A percentile compares a stretch with the other conserved stretches of the same genome.
phyloP scores from a whole-genome alignment of 1,140 invertebrate species.

The Drosophila subpulchrella region DNA sequence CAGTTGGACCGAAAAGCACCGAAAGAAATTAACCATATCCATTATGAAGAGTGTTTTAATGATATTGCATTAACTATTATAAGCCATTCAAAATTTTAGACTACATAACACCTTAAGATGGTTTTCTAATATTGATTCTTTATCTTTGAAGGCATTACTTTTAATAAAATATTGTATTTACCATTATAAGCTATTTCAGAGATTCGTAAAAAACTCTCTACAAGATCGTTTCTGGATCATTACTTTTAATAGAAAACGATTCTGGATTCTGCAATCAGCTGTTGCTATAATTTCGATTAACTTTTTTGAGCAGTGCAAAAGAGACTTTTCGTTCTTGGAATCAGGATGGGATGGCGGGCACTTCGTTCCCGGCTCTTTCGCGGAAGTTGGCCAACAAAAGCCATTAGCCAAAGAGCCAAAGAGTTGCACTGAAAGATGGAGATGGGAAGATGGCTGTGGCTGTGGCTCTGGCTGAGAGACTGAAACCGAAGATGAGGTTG shows the following conservation, averaged over 20 bases:
- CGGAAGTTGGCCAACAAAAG: conserved; percentile 75
- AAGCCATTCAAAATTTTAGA: no score
- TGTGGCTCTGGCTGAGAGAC: conserved; percentile 4
- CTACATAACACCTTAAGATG: no score
- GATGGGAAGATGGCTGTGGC: conserved; percentile 5
- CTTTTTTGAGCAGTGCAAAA: conserved; percentile 5
- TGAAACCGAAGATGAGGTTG: conserved; percentile 12
- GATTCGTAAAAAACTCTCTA: no score
- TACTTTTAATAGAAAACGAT: no score
- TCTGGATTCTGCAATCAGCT: not conserved
- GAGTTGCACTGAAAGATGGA: conserved; percentile 13
- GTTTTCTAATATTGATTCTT: no score
- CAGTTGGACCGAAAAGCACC: conserved; percentile 13
- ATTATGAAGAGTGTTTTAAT: no score
- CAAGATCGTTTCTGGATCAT: no score
- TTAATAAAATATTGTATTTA: no score
- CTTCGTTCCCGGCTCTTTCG: conserved; percentile 36
- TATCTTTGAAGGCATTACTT: no score
- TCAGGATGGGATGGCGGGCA: conserved; percentile 18
- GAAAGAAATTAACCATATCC: not conserved
- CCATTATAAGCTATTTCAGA: no score
- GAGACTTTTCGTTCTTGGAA: conserved; percentile 32
- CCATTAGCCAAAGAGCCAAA: conserved; percentile 60
- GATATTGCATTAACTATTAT: no score
- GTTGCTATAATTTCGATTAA: not conserved